Base-by-base conservation (phyloP, 2,113 vertebrate species). In the Scatophagus argus region DNA sequence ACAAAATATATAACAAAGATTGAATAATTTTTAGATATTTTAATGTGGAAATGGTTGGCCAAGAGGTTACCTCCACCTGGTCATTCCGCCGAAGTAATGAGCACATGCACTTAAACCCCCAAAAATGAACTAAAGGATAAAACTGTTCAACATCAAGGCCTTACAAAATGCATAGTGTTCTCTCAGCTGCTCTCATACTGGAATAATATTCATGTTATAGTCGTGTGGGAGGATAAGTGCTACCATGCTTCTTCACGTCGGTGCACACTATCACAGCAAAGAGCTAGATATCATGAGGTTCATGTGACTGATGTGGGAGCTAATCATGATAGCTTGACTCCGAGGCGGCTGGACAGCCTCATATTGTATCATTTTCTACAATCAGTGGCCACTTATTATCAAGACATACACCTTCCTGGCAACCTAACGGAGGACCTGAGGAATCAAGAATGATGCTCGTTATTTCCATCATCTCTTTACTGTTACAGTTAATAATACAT, bases 371-470 rank as follows among this genome's bases (percentile, higher is more conserved):
- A 87, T 85, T 93, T 88, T 78, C 84, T 64, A 74, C 86, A 89
- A 94, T 94, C 90, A 93, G 88, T n/a, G 58, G 77, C 82, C 84
- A 90, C 91, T 94, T 85, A 72, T 83, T 87, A 66, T 90, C 64
- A 90, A 91, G 88, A 88, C 84, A 58, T 16, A 56, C 75, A 84
- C 74, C 88, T 87, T 83, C 91, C 84, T 80, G 72, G 88, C 74
- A 91, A 88, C 87, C 81, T 78, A 74, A 84, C 72, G 65, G 71
- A 87, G 67, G 52, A 88, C 63, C 69, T 27, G 14, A 77, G 77
- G 72, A 84, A 83, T 82, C 77, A 72, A 77, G 70, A 79, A 59
- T 10, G 59, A 11, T 8, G 52, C 71, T 81, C 43, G 67, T 87
- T 70, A 68, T 82, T 73, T 79, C 36, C 43, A 44, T 12, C 23